Base-by-base conservation (phyloP, 2,888 invertebrate genomes). In the Chrysolina americana region DNA sequence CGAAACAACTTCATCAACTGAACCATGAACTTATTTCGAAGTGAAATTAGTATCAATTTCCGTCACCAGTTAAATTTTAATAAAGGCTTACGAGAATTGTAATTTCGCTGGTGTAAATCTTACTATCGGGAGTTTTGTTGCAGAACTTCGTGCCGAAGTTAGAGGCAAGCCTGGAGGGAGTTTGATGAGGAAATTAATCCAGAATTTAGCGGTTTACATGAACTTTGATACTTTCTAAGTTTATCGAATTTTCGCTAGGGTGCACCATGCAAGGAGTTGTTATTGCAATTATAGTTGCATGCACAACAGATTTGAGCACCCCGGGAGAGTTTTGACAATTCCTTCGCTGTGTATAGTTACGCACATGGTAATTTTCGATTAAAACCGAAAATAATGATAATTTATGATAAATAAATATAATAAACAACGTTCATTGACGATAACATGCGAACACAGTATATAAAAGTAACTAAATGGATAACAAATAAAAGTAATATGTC, bases 51-150 rank as follows among this genome's bases (percentile, higher is more conserved):
- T 59, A 59, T 59, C 59, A 23, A 59, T 59, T 59, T 59, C 59
- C 59, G 23, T 59, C 59, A n/a, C 59, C 59, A 59, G 59, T 59
- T 59, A 9, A 59, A 59, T 59, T 59, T 59, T 59, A 59, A 59
- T 59, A 59, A 59, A 59, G 59, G 59, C 59, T 59, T 59, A 59
- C 59, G 59, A 59, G 59, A 59, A 59, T 59, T 59, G 59, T 59
- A 59, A 28, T 28, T 59, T 28, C 36, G 59, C 59, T 59, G 59
- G 59, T 59, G 59, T 59, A 59, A 59, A 59, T 59, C 59, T 59
- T 59, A 59, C n/a, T 28, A 59, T 59, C 59, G 59, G n/a, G 59
- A 59, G 59, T 59, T 28, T 59, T n/a, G 59, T 36, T 36, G 59
- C 59, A 28, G n/a, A 59, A 59, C 28, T 59, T 59, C n/a, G 13